Evolutionary conservation across 2,888 invertebrate genomes (phyloP).

Genomic region (Villa cingulata): DNA sequence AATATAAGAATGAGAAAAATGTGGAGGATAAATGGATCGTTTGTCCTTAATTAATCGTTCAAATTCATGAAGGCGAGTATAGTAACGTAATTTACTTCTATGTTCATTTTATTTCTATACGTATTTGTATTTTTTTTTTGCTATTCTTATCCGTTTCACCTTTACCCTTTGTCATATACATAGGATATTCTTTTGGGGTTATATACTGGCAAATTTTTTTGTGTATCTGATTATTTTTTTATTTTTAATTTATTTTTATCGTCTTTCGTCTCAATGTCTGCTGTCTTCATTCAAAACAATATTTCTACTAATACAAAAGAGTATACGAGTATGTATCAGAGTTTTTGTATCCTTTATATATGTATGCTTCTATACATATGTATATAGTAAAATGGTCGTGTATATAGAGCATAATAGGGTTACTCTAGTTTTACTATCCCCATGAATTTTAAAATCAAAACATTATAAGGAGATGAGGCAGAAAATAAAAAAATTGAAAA

Average conservation of each 20-base stretch:
- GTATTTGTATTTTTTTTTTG: too few species aligned
- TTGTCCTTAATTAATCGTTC: slow-evolving; percentile 16
- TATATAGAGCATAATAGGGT: too few species aligned
- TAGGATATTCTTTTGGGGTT: not conserved
- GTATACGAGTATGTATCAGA: too few species aligned
- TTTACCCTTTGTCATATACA: not conserved
- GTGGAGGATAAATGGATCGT: too few species aligned
- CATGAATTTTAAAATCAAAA: slow-evolving; percentile 9
- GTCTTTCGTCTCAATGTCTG: not conserved
- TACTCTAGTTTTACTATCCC: slow-evolving; percentile 3
- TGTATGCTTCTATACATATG: too few species aligned
- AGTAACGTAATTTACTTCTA: slow-evolving; percentile 14
- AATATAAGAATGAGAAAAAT: too few species aligned
- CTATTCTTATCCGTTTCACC: not conserved
- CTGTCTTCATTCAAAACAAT: too few species aligned
- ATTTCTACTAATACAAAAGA: too few species aligned
- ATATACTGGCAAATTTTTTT: not conserved
- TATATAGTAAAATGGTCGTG: too few species aligned
- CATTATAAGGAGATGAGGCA: not conserved
- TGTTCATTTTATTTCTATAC: too few species aligned
- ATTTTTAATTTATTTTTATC: not conserved
- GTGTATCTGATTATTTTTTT: not conserved
- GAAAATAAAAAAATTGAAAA: slow-evolving; percentile 5
- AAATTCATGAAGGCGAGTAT: slow-evolving; percentile 17
- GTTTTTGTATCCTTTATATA: too few species aligned